Evolutionary conservation across 2,797 vertebrate species (phyloP).

Genomic region (Clangula hyemalis): DNA sequence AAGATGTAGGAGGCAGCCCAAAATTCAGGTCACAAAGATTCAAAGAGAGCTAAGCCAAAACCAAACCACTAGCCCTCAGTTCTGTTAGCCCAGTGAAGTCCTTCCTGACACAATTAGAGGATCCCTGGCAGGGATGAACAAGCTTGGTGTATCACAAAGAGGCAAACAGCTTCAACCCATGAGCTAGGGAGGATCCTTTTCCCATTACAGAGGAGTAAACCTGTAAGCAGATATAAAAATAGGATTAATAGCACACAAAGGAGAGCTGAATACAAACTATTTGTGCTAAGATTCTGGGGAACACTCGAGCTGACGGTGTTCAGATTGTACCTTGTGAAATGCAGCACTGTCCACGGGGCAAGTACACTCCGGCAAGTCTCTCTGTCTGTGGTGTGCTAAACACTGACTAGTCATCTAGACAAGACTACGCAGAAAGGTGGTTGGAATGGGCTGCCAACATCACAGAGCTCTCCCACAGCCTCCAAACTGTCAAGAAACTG

Average conservation of each 20-base stretch:
- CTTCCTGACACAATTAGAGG: not conserved
- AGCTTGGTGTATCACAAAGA: not conserved
- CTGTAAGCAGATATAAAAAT: not conserved
- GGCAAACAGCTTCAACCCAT: not conserved
- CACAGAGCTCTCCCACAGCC: not conserved
- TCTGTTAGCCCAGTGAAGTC: not conserved
- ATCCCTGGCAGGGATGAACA: not conserved
- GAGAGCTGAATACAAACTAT: not conserved
- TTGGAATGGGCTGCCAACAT: not conserved
- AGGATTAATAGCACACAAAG: not conserved
- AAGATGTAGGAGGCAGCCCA: not conserved
- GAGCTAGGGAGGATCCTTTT: not conserved
- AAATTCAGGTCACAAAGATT: not conserved
- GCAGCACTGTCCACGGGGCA: not conserved
- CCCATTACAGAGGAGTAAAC: not conserved
- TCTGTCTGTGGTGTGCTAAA: not conserved
- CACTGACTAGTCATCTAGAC: not conserved
- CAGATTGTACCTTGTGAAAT: not conserved
- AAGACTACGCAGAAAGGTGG: not conserved
- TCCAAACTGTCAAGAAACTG: not conserved
- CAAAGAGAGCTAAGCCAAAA: not conserved
- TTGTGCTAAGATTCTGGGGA: not conserved
- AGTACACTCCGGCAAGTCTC: not conserved
- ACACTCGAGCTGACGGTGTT: not conserved
- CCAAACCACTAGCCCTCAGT: not conserved